Percentiles rank a stretch among this genome's conserved stretches.
Evolutionary conservation across 2,113 vertebrate species (phyloP).

Genomic region (Nothobranchius furzeri): DNA sequence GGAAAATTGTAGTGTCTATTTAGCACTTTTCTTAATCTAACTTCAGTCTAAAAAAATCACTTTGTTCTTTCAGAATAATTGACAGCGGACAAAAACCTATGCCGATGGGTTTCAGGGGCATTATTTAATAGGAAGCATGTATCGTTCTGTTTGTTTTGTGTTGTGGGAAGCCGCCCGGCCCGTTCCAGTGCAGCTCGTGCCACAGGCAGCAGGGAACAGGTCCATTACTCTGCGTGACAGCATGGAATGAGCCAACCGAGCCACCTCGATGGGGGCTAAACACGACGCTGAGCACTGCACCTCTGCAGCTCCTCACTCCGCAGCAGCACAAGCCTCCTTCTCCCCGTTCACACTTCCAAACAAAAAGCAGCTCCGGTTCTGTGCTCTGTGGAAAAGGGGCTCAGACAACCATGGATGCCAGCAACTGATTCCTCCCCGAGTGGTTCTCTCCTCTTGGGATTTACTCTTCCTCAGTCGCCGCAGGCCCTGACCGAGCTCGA

Average conservation of each 20-base stretch:
- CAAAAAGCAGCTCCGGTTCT: constrained; percentile 49
- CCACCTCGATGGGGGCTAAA: constrained; percentile 51
- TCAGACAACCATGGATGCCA: constrained; percentile 52
- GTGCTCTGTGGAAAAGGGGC: constrained; percentile 37
- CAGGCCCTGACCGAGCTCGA: constrained; percentile 39
- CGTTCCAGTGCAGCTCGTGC: constrained; percentile 55
- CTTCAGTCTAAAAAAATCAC: constrained; percentile 21
- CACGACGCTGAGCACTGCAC: constrained; percentile 49
- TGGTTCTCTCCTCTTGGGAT: constrained; percentile 21
- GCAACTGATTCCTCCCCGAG: constrained; percentile 32
- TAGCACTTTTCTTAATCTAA: constrained; percentile 38
- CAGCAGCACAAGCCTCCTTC: constrained; percentile 11
- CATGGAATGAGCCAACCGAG: constrained; percentile 61
- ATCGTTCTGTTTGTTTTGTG: constrained; percentile 31
- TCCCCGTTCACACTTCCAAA: constrained; percentile 41
- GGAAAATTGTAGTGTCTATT: constrained; percentile 48
- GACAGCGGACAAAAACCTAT: constrained; percentile 17
- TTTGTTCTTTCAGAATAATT: constrained; percentile 33
- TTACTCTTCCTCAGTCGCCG: constrained; percentile 39
- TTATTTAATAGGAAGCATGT: constrained; percentile 30
- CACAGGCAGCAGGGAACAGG: constrained; percentile 55
- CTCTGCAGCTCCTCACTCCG: constrained; percentile 47
- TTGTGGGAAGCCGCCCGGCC: constrained; percentile 27
- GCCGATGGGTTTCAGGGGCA: constrained; percentile 32
- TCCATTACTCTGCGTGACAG: constrained; percentile 69